Base-by-base conservation (phyloP, 2,797 vertebrate genomes). In the Sciaenops ocellatus region DNA sequence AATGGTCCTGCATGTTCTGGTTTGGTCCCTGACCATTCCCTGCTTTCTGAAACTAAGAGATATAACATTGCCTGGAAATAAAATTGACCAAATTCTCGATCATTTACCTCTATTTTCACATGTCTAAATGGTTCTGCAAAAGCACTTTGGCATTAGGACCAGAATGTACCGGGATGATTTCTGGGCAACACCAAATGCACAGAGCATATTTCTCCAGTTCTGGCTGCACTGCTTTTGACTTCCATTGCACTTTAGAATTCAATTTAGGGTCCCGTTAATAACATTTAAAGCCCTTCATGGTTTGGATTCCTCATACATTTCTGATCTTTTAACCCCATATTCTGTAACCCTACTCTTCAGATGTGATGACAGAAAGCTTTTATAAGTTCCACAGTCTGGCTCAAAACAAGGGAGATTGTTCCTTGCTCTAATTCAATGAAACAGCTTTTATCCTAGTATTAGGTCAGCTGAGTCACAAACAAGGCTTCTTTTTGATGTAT, bases 91-190 rank as follows among this genome's bases (percentile, higher is more conserved):
- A 69, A 66, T 52, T 28, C 52, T 17, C 13, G 6, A 62, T 56
- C 16, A 46, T 55, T 73, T 48, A 69, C 4, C 16, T 24, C 28
- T 24, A n/a, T 41, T 52, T 46, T 56, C 15, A 61, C 41, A 9
- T 55, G 34, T 72, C 38, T 30, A 46, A 70, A 34, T 65, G 44
- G 16, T 46, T 60, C 38, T 60, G 38, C n/a, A 46, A 24, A 54
- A 24, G 9, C 24, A 20, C 3, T 1, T 50, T 3, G 6, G 11
- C 16, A 44, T 34, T 34, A 66, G 18, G 54, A 55, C 48, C 12
- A 47, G 26, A 46, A 51, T 59, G 34, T 20, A 78, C 34, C 24
- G 51, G 34, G 44, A 51, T 13, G 41, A 22, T 50, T 66, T 71
- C 48, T 75, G 65, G 44, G 22, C 10, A 41, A 68, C 4, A 38